Evolutionary conservation across 2,888 invertebrate genomes (phyloP).

Genomic region (Agrochola macilenta): DNA sequence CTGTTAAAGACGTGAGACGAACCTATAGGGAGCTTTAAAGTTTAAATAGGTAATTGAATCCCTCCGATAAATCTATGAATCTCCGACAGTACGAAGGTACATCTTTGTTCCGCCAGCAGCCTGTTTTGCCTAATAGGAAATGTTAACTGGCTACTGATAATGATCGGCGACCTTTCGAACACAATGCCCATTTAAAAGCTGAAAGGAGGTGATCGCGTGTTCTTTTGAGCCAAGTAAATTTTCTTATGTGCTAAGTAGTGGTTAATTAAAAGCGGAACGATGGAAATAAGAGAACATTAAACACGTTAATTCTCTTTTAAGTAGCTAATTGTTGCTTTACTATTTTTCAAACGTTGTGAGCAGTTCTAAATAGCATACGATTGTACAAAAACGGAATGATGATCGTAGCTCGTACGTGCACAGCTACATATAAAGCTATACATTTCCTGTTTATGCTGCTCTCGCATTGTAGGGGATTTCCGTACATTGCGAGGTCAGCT

Average conservation of each 20-base stretch:
- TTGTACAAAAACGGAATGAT: not conserved
- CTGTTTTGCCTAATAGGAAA: conserved; percentile 63
- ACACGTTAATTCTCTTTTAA: not conserved
- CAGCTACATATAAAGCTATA: too few species aligned
- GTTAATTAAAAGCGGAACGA: conserved; percentile 16
- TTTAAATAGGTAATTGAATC: conserved; percentile 29
- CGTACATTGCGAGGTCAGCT: too few species aligned
- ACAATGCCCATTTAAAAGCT: conserved; percentile 63
- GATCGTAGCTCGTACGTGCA: not conserved
- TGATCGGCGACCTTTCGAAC: conserved; percentile 60
- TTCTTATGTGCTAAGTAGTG: conserved; percentile 16
- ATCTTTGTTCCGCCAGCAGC: conserved; percentile 40
- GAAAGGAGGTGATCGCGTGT: conserved; percentile 61
- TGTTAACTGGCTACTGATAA: conserved; percentile 62
- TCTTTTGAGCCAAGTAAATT: conserved; percentile 17
- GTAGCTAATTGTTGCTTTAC: not conserved
- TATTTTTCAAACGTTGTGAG: not conserved
- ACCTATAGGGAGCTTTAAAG: not conserved
- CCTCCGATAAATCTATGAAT: not conserved
- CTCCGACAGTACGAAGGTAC: conserved; percentile 3
- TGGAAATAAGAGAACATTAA: conserved; percentile 14
- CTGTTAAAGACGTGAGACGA: not conserved
- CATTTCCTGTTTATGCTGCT: too few species aligned
- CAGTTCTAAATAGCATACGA: not conserved
- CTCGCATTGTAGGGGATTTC: too few species aligned